Evolutionary conservation across 2,113 vertebrate species (phyloP), one percentile per base, ranked within the genome.

Genomic region (Cisticola juncidis): DNA sequence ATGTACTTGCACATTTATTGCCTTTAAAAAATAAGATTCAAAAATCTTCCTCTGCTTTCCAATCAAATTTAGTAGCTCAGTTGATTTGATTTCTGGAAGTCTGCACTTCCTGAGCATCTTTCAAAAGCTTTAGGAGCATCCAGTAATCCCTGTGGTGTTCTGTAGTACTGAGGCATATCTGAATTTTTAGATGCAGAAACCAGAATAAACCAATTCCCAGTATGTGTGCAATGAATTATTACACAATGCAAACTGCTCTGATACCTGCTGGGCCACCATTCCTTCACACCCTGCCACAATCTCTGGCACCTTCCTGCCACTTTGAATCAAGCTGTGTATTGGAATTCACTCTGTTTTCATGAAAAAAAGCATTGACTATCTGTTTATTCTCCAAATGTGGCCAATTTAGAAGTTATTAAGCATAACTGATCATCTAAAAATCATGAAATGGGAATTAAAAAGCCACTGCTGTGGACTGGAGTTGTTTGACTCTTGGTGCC

Each of bases 1-100:
- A 81, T 15, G 80, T 96, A 95, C 96, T 86, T 93, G 62, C 91
- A 96, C 45, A 9, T 91, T 94, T 91, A 50, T 95, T 35, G 7
- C 54, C 64, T 54, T 35, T 23, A 70, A 70, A 94, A 78, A 60
- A 58, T 50, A 44, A 42, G 28, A n/a, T 48, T 11, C 73, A 92
- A 90, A 90, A 81, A 51, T 7, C 3, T 86, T 74, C n/a, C 25
- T 81, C 42, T 1, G 12, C 31, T 91, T 92, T 90, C 53, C 53
- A 69, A n/a, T 80, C 54, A 9, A 12, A 23, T 79, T 86, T 69
- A 53, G 51, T 58, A 36, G 81, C 44, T 57, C 17, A 28, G 4
- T 8, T 48, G 42, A 51, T 79, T 1, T 0, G 3, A 50, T 62
- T 91, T 83, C 47, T 25, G 54, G 44, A 57, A 81, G 6, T n/a